Base-by-base conservation (phyloP, 1,140 invertebrate genomes). In the Hyposmocoma kahamanoa region DNA sequence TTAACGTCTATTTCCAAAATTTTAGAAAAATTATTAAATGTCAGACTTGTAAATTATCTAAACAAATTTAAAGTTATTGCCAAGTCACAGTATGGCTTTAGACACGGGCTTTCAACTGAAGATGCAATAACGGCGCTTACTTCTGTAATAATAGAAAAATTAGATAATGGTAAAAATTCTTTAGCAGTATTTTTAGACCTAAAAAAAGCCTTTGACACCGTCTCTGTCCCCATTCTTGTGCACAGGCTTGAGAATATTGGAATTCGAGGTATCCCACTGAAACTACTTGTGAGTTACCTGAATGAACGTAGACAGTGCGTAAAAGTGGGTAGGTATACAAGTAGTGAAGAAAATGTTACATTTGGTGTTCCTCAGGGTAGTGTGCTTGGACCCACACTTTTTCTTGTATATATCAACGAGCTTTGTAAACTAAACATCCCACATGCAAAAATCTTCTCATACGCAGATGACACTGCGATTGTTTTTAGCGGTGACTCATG, bases 171-270 rank as follows among this genome's bases (percentile, higher is more conserved):
- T 9, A 11, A 26, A n/a, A 44, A 44, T 9, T 44, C 21, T 26
- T 4, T 44, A 5, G 22, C 24, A 9, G 42, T 44, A 5, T 44
- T 44, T 26, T 22, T 44, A 3, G 21, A 44, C 17, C 17, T 26
- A 15, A 44, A 44, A 26, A 44, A 44, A 26, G 42, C 42, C 9
- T 44, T 44, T 26, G 42, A 44, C 18, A 44, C 22, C 3, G 42
- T 44, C 9, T 28, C 21, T 26, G 24, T 44, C 24, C 17, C 24
- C 4, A 44, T 44, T 18, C 42, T 44, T 44, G 11, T 44, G 11
- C 42, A 18, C 10, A 22, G 21, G 11, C 42, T 44, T n/a, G 42
- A 44, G n/a, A 11, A 44, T 15, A 44, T 28, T n/a, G 42, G 42
- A 4, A 26, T 44, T 3, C 22, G 42, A 44, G 22, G 42, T 3